A percentile compares a stretch with the other conserved stretches of the same genome.
These are phyloP conservation scores for Felis chaus DNA, from an alignment of 2,113 vertebrate species.

Conservation along the genomic window DNA sequence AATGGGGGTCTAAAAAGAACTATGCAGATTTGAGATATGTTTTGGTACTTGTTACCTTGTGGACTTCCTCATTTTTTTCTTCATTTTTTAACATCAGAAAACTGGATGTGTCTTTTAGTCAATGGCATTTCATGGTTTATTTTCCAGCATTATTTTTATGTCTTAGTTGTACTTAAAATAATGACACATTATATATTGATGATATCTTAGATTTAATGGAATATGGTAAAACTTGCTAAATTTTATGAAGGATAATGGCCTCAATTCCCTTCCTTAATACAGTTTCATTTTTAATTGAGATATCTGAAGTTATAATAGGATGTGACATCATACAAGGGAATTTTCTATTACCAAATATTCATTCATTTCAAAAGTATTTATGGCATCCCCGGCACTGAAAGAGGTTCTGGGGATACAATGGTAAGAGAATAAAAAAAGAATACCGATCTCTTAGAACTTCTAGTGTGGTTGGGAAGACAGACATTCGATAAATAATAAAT, in stretches of 20 bases:
- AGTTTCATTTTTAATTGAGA: not conserved
- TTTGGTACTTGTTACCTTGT: not conserved
- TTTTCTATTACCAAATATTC: not conserved
- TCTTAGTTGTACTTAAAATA: not conserved
- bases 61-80: not conserved
- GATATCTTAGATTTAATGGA: not conserved
- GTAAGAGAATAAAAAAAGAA: not conserved
- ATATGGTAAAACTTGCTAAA: not conserved
- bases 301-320: not conserved
- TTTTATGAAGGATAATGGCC: not conserved
- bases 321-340: not conserved
- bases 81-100: not conserved
- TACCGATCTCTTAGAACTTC: not conserved
- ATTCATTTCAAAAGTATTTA: not conserved
- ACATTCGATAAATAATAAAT: not conserved
- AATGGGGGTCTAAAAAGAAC: fast-evolving
- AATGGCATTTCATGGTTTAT: not conserved
- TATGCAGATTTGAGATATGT: not conserved
- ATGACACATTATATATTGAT: not conserved
- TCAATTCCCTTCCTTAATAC: not conserved
- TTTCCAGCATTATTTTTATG: not conserved
- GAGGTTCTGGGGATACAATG: not conserved
- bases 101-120: not conserved
- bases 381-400: not conserved
- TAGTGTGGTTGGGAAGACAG: not conserved